phyloP scores from a whole-genome alignment of 2,113 vertebrate genomes.

The Brienomyrus longianalis region DNA sequence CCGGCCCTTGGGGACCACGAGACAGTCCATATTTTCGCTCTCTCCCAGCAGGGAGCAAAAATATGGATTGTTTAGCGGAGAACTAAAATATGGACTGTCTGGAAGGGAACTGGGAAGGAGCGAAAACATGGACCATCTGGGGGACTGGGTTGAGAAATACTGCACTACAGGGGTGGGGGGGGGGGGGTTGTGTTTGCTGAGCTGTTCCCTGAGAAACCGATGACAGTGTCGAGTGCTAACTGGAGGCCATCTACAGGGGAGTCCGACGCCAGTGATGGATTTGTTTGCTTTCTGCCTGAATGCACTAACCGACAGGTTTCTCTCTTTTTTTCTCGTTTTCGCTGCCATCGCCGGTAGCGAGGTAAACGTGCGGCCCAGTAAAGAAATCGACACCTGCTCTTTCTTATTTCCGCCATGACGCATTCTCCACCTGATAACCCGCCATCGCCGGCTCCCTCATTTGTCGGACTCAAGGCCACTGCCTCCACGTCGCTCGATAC shows the following conservation, averaged over 20 bases:
- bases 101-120: too few relatives aligned
- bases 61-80: background rate
- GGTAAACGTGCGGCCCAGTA: background rate
- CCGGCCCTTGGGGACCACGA: too few relatives aligned
- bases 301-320: conserved; percentile 5
- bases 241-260: background rate
- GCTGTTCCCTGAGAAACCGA: background rate
- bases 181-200: background rate
- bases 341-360: background rate
- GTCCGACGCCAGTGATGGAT: background rate
- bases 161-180: too few relatives aligned
- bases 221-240: background rate
- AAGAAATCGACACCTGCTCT: background rate
- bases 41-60: too few relatives aligned
- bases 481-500: background rate
- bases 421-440: background rate
- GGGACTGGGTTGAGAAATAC: background rate
- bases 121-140: background rate
- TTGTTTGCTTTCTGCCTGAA: conserved; percentile 16
- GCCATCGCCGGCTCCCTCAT: background rate
- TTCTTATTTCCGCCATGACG: background rate
- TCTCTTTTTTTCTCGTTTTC: background rate
- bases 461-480: background rate
- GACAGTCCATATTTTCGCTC: too few relatives aligned
- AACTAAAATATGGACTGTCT: background rate